Conservation (phyloP, 2,797 vertebrate genomes). For the Botia almorhae region DNA sequence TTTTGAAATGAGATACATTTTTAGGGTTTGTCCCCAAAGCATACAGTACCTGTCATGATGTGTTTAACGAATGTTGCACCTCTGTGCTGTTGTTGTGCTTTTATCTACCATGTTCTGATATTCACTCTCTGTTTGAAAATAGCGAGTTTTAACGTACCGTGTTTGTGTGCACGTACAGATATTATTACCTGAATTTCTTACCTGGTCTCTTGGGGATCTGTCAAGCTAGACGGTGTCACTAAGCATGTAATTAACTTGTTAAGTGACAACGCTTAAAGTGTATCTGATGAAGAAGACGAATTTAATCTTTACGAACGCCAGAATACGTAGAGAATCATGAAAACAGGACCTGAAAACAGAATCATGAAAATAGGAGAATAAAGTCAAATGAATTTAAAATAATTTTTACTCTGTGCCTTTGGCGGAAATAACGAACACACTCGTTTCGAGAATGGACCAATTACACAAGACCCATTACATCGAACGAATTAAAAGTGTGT, state of each 20-base stretch:
- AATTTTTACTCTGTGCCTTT: background rate
- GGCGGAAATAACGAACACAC: background rate
- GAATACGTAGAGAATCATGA: background rate
- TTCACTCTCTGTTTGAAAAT: background rate
- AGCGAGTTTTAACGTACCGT: background rate
- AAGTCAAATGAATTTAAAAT: background rate
- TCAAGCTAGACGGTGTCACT: background rate
- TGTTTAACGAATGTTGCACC: background rate
- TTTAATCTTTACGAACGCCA: background rate
- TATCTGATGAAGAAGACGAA: background rate
- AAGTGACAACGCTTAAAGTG: background rate
- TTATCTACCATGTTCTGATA: background rate
- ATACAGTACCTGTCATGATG: slow-evolving; percentile 14
- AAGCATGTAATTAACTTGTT: background rate
- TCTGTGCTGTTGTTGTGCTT: slow-evolving; percentile 1
- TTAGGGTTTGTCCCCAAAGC: background rate
- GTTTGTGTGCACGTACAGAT: background rate
- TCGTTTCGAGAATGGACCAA: background rate
- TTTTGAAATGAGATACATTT: background rate
- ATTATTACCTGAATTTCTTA: background rate
- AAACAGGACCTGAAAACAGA: background rate
- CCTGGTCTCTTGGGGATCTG: background rate
- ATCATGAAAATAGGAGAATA: background rate
- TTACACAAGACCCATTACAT: background rate
- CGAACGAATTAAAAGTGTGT: background rate